Evolutionary conservation across 2,797 vertebrate species (phyloP).

Genomic region (Channa striata): DNA sequence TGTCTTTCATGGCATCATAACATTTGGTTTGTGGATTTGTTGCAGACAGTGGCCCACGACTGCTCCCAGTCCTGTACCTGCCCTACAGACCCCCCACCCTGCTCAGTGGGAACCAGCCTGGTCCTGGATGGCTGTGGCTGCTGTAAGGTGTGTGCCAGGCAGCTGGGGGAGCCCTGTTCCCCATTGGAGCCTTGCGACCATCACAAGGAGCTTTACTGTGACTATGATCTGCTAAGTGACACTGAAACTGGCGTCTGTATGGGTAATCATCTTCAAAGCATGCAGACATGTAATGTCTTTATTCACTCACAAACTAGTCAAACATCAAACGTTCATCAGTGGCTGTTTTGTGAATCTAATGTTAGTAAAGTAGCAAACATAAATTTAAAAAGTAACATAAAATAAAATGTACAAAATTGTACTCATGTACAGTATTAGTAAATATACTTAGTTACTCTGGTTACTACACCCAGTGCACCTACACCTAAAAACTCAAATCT

Average conservation of each 20-base stretch:
- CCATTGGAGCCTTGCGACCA: conserved; percentile 83
- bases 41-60: conserved; percentile 73
- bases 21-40: background rate
- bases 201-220: conserved; percentile 86
- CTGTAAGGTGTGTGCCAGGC: conserved; percentile 86
- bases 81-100: conserved; percentile 70
- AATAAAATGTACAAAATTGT: no score
- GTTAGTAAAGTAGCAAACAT: no score
- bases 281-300: background rate
- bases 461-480: no score
- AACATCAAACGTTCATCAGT: no score
- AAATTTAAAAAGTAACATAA: no score
- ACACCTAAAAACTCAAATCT: no score
- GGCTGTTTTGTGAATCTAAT: no score
- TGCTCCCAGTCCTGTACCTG: conserved; percentile 83
- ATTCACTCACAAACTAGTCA: no score
- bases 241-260: conserved; percentile 81
- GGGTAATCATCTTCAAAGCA: conserved; percentile 67
- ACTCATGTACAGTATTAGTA: no score
- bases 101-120: conserved; percentile 81
- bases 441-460: no score
- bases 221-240: conserved; percentile 75
- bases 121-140: conserved; percentile 86
- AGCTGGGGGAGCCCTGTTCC: conserved; percentile 82
- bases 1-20: background rate